A percentile compares a stretch with the other conserved stretches of the same genome.
Evolutionary conservation across 2,113 vertebrate genomes (phyloP).

Genomic region (Choloepus hoffmanni): DNA sequence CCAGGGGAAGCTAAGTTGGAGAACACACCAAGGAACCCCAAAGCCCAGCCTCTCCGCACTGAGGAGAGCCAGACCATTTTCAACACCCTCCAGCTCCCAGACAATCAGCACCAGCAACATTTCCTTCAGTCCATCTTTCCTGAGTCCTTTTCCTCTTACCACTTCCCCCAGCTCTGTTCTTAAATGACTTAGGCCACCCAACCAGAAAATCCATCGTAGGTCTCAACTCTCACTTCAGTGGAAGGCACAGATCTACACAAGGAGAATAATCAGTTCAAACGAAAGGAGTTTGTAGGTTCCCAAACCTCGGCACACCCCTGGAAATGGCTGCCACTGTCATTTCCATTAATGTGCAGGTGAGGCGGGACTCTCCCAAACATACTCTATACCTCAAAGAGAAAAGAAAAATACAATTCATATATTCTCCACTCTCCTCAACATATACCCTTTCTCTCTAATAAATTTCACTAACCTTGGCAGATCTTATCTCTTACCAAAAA

Average conservation of each 20-base stretch:
- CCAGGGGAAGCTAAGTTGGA: not conserved
- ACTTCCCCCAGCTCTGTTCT: not conserved
- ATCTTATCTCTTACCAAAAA: not conserved
- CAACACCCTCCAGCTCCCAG: not conserved
- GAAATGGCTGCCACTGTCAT: not conserved
- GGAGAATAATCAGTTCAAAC: conserved; percentile 3
- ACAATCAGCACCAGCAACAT: not conserved
- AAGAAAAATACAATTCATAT: not conserved
- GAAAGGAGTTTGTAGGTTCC: not conserved
- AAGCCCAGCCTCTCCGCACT: no score
- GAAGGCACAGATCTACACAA: not conserved
- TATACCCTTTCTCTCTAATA: not conserved
- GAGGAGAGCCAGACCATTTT: not conserved
- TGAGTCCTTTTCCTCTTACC: not conserved
- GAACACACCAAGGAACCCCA: not conserved
- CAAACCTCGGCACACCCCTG: not conserved
- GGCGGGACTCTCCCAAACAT: conserved; percentile 57
- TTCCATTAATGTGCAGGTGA: conserved; percentile 35
- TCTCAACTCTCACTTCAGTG: conserved; percentile 3
- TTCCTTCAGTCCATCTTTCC: not conserved
- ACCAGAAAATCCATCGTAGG: not conserved
- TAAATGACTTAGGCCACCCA: not conserved
- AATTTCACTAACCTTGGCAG: not conserved
- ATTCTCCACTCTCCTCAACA: not conserved
- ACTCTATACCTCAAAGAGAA: conserved; percentile 41